phyloP scores from a whole-genome alignment of 1,140 invertebrate species.

The Macrocentrus cingulum region DNA sequence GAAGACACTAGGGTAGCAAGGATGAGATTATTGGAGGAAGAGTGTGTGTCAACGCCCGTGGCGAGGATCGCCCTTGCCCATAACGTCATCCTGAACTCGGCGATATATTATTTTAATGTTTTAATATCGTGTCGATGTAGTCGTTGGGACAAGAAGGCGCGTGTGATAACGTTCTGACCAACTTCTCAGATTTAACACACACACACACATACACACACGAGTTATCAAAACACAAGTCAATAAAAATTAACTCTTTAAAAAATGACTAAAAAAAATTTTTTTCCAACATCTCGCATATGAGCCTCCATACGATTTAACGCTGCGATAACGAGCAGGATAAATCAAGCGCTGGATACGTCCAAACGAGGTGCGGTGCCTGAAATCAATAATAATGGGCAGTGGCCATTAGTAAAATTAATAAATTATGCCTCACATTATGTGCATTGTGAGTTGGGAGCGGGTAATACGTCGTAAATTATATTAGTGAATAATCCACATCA shows the following conservation, averaged over 20 bases:
- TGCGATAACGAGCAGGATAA: slow-evolving; percentile 52
- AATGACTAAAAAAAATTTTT: no score
- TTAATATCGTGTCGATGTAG: slow-evolving; percentile 57
- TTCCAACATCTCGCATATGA: slow-evolving; percentile 23
- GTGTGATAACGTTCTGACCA: slow-evolving; percentile 14
- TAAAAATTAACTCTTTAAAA: no score
- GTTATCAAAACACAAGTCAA: no score
- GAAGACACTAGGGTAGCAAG: no score
- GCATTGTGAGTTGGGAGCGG: slow-evolving; percentile 54
- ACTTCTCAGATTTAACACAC: slow-evolving; percentile 9
- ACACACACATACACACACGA: no score
- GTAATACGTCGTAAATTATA: slow-evolving; percentile 59
- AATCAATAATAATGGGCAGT: slow-evolving; percentile 61
- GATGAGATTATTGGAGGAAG: slow-evolving; percentile 37
- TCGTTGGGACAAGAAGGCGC: slow-evolving; percentile 54
- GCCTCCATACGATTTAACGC: slow-evolving; percentile 45
- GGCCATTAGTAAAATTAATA: slow-evolving; percentile 63
- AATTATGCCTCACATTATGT: slow-evolving; percentile 60
- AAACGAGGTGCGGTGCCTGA: slow-evolving; percentile 50
- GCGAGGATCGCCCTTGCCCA: slow-evolving; percentile 26
- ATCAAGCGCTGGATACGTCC: slow-evolving; percentile 44
- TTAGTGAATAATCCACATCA: slow-evolving; percentile 62
- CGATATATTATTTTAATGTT: slow-evolving; percentile 59
- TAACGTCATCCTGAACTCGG: slow-evolving; percentile 41
- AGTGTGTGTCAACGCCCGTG: slow-evolving; percentile 43